A percentile compares a stretch with the other conserved stretches of the same genome.
Conservation (phyloP, 2,888 invertebrate genomes). For the Calameuta pallipes region DNA sequence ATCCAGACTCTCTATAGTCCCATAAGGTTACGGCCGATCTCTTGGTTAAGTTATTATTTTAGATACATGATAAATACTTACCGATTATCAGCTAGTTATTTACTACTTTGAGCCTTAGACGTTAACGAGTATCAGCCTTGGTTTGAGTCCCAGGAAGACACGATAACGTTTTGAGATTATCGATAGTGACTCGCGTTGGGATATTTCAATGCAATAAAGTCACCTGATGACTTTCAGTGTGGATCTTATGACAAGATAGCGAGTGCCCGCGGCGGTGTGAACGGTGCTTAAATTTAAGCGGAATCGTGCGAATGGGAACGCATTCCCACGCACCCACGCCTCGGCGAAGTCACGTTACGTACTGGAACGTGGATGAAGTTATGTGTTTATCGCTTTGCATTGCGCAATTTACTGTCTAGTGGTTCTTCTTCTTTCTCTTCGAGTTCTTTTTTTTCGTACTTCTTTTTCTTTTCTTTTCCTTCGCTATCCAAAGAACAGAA, state of each 20-base stretch:
- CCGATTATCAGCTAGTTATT: neutral
- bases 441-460: neutral
- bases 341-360: conserved; percentile 20
- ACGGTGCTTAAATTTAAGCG: conserved; percentile 6
- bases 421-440: neutral
- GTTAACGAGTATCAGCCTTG: conserved; percentile 32
- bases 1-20: neutral
- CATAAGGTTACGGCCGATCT: neutral
- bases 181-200: neutral
- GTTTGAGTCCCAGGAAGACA: neutral
- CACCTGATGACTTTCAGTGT: neutral
- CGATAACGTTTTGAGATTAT: neutral
- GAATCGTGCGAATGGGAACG: conserved; percentile 15
- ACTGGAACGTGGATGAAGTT: neutral
- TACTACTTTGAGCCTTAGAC: conserved; percentile 3
- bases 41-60: neutral
- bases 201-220: neutral
- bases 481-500: neutral
- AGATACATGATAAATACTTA: neutral
- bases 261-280: neutral
- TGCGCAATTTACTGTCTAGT: neutral
- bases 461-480: neutral
- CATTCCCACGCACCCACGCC: conserved; percentile 39
- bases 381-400: neutral
- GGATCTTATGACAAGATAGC: neutral